phyloP scores from a whole-genome alignment of 2,797 vertebrate species.

The Erpetoichthys calabaricus region DNA sequence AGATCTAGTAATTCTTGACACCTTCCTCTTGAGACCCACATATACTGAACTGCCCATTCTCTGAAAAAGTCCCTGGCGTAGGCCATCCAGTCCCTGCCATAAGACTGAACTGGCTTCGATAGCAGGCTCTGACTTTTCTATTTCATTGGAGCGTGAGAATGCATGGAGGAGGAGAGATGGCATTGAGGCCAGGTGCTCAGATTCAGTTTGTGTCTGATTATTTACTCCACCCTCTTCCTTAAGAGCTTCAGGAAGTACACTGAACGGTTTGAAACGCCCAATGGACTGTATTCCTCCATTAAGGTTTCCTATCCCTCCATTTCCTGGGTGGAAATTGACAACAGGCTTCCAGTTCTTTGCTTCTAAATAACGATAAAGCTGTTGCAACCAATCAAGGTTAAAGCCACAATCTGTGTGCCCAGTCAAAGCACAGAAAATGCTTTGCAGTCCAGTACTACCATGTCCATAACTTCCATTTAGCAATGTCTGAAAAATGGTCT shows the following conservation, averaged over 20 bases:
- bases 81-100: slow-evolving; percentile 51
- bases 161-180: slow-evolving; percentile 57
- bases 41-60: slow-evolving; percentile 65
- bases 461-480: slow-evolving; percentile 60
- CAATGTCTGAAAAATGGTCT: slow-evolving; percentile 56
- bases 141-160: slow-evolving; percentile 45
- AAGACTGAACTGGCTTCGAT: slow-evolving; percentile 46
- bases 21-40: slow-evolving; percentile 56
- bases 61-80: slow-evolving; percentile 56
- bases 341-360: slow-evolving; percentile 67
- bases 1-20: slow-evolving; percentile 57
- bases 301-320: slow-evolving; percentile 28
- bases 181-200: slow-evolving; percentile 31
- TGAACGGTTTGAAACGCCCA: slow-evolving; percentile 54
- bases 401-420: slow-evolving; percentile 59
- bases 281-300: slow-evolving; percentile 25
- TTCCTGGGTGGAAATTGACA: slow-evolving; percentile 55
- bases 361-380: slow-evolving; percentile 56
- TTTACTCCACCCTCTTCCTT: slow-evolving; percentile 23
- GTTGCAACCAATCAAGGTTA: slow-evolving; percentile 59
- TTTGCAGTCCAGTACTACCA: slow-evolving; percentile 55
- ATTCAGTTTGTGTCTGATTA: slow-evolving; percentile 28
- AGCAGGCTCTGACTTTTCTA: slow-evolving; percentile 30
- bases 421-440: slow-evolving; percentile 57
- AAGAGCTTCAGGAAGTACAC: slow-evolving; percentile 39